Base-by-base conservation (phyloP, 2,797 vertebrate genomes). In the Xenops minutus region DNA sequence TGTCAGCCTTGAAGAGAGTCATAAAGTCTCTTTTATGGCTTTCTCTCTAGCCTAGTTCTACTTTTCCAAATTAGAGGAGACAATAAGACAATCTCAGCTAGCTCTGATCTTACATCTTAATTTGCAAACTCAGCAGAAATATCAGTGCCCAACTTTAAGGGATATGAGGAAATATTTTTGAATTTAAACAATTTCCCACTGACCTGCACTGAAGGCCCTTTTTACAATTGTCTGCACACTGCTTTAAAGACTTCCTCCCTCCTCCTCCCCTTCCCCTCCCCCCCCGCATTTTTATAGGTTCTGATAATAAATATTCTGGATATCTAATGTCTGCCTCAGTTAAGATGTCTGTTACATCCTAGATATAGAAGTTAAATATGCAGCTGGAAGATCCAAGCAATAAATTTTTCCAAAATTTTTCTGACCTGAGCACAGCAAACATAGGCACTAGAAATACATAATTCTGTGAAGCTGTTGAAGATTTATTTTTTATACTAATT, bases 11-110 rank as follows among this genome's bases (percentile, higher is more conserved):
- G 97, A 98, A 98, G 97, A 97, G 97, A 98, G 98, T 98, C 98
- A 98, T 99, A 99, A 99, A 99, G 94, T 92, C 95, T 97, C 96
- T 98, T 99, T 99, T 98, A 99, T 98, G 98, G 97, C 98, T 94
- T 97, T 98, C 97, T 98, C 97, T 97, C 97, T 97, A 98, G 97
- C 96, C 93, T 92, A 93, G 89, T 91, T 97, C 98, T 98, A 98
- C 97, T 97, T 98, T 97, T 97, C 94, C 89, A 97, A 98, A 99
- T 98, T 98, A 98, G 98, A 99, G 98, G 98, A 99, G 98, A 99
- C 98, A 98, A 97, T 97, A 96, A 97, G 97, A 98, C 98, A 98
- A 98, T 98, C 97, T 98, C 95, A 97, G 98, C 97, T 97, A 98
- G 97, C 97, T 98, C 98, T 98, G 97, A 97, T 98, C 98, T 99